Conservation (phyloP, 2,888 invertebrate species). For the Idaea aversata region DNA sequence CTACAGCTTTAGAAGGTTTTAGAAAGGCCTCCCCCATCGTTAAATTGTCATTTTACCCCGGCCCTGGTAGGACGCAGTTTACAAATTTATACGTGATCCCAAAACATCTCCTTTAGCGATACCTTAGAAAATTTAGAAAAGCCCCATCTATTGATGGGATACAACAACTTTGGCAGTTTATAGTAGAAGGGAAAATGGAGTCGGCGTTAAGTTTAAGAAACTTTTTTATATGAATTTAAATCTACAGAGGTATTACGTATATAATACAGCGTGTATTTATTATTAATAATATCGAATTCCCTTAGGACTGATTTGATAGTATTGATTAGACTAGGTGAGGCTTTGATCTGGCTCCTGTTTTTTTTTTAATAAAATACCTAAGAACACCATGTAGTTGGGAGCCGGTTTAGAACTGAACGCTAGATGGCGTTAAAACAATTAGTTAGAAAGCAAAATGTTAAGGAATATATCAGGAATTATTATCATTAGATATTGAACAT, state of each 20-base stretch:
- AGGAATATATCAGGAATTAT: neutral
- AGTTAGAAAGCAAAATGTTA: neutral
- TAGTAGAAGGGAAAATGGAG: constrained; percentile 16
- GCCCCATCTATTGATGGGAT: constrained; percentile 1
- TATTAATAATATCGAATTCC: constrained; percentile 16
- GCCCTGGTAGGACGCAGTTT: neutral
- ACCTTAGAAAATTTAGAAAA: constrained; percentile 1
- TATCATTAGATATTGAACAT: neutral
- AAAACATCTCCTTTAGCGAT: neutral
- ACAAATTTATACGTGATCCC: neutral
- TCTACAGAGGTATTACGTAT: constrained; percentile 8
- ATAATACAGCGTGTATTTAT: constrained; percentile 5
- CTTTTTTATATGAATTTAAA: constrained; percentile 19
- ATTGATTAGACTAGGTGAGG: constrained; percentile 1
- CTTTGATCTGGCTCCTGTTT: constrained; percentile 1
- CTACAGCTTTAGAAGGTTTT: neutral
- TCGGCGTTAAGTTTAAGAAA: constrained; percentile 21
- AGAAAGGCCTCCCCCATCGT: too few species aligned
- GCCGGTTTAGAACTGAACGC: neutral
- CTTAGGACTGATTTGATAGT: constrained; percentile 28
- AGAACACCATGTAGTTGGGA: neutral
- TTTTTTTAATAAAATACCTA: neutral
- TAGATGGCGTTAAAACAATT: constrained; percentile 21
- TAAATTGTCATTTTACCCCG: neutral
- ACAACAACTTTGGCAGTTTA: neutral